Base-by-base conservation (phyloP, 2,888 invertebrate genomes). In the Tenodera sinensis region DNA sequence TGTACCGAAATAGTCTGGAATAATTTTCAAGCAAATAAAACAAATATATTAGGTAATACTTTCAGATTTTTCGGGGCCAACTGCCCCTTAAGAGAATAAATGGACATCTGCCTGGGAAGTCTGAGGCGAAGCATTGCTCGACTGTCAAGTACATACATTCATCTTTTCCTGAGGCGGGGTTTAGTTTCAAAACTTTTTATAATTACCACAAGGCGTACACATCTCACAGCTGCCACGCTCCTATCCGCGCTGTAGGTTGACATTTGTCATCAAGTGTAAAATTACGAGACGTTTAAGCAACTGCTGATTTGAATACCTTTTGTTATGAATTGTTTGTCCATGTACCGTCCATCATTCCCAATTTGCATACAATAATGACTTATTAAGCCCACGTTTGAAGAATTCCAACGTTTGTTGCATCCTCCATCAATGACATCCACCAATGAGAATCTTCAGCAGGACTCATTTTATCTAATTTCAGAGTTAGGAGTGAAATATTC, bases 311-410 rank as follows among this genome's bases (percentile, higher is more conserved):
- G 30, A 84, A 84, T 84, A 28, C 42, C 34, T 84, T 84, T 28
- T 84, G 14, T n/a, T 84, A 84, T 71, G 54, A 20, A 71, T 71
- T 15, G 54, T 20, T 25, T 71, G 54, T 71, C 54, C 25, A 71
- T 20, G 54, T 20, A 71, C 25, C 54, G 30, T 84, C 84, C 30
- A 84, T 84, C 84, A 84, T 30, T 30, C 84, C 12, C 84, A 28
- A 34, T 84, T 84, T 84, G 25, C 84, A 84, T 84, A 84, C 84
- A 84, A 84, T 84, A 84, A 84, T 84, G 84, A 84, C 84, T 84
- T 34, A 25, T 71, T 71, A 71, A 71, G 54, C 54, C 54, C 25
- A 71, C 54, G 54, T 25, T 20, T 71, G 3, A 42, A 71, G 54
- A 71, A 71, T 71, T 71, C 25, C 25, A 71, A 71, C 15, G 20